Base-by-base conservation (phyloP, 2,797 vertebrate genomes). In the Sebastes hubbsi region DNA sequence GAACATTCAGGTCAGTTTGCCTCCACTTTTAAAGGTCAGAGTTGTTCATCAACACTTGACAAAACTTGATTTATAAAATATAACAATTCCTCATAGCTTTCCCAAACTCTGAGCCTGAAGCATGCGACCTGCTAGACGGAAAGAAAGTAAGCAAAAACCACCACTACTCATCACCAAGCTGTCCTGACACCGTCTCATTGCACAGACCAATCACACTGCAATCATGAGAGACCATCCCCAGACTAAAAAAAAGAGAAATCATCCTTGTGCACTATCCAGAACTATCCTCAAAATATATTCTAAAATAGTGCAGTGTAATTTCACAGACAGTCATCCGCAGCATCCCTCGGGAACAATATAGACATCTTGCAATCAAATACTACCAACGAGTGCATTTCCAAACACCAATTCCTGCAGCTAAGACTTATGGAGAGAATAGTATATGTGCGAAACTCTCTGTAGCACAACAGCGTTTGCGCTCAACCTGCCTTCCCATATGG, bases 401-500 rank as follows among this genome's bases (percentile, higher is more conserved):
- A 72, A 68, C 32, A 38, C n/a, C 10, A 49, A 12, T 61, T 73
- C 27, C 61, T 68, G 24, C 54, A 75, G 34, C 9, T 22, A 16
- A 55, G 27, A 65, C 14, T 55, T 52, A 66, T 36, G 14, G 54
- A 16, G 38, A 13, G 38, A 75, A 70, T 79, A 10, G 36, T 38
- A 29, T 56, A 52, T 29, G 55, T 24, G 24, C 84, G 42, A 81
- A 83, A 82, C 36, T 67, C 60, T 68, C 56, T 68, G 52, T 68
- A 69, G 66, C 71, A 78, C 74, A 24, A 12, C 64, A 42, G 64
- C 55, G 6, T 72, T 85, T 87, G 75, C 13, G 5, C 61, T 78
- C 34, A 80, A 78, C 82, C 67, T 77, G 77, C 73, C 65, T 8
- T 32, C 52, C 66, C 84, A 90, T 84, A 77, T 82, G 88, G 80